Base-by-base conservation (phyloP, 2,888 invertebrate species). In the Tanypteryx hageni region DNA sequence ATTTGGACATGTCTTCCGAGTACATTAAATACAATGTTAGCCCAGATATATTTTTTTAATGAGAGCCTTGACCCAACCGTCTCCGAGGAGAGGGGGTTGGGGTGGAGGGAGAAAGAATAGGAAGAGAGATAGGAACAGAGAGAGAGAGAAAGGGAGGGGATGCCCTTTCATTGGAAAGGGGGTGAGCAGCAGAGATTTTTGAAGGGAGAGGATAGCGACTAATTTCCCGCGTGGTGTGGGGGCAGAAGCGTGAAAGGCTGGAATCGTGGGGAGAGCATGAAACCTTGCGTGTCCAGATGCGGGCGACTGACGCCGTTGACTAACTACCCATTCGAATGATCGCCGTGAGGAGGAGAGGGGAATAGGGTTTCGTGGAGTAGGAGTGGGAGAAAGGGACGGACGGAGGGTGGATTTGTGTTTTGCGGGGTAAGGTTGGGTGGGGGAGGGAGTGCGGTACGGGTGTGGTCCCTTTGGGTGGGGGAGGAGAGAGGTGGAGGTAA, bases 261-360 rank as follows among this genome's bases (percentile, higher is more conserved):
- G 44, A 44, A 3, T 76, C 27, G 22, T 27, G 76, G 22, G 76
- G 76, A 27, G 76, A 27, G 76, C 27, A 16, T 64, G 16, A 64
- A 64, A 64, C 64, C 76, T 76, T 76, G 76, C 76, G 76, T 76
- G 76, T 76, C 76, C 76, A 76, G 44, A 44, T 44, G 76, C 76
- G 76, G 76, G 76, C 76, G 27, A 76, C 76, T 27, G 76, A 27
- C 76, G 22, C 18, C 22, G 76, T 76, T 76, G 76, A 76, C 76
- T 76, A 76, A 76, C 76, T 76, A 76, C 76, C 76, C 13, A 76
- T 76, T 76, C 76, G 76, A 76, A 76, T 76, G 76, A 76, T 76
- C 76, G 76, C 76, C 76, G 27, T 13, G 76, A 76, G 76, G 13
- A 27, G 76, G 76, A 27, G 44, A 44, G 44, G 44, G 44, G 44